These are phyloP conservation scores for Eugnorisma glareosa DNA, from an alignment of 2,888 invertebrate species.

Conservation along the genomic window DNA sequence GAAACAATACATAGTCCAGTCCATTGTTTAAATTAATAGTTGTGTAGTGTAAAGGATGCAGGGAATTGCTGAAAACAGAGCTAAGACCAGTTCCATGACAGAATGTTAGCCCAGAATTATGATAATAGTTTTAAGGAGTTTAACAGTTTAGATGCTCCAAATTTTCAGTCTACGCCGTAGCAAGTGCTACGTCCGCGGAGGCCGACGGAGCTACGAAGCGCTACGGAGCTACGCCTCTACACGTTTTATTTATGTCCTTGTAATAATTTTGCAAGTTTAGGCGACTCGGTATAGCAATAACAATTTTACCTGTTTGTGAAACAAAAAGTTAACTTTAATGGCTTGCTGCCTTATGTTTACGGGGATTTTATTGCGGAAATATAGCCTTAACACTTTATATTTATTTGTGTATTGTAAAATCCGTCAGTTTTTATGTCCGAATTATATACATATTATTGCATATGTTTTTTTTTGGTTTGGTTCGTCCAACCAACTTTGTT, in stretches of 20 bases:
- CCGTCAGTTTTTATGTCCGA: background rate
- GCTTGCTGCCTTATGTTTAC: conserved; percentile 57
- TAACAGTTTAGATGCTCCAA: conserved; percentile 82
- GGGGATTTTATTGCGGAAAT: conserved; percentile 52
- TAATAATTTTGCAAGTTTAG: conserved; percentile 83
- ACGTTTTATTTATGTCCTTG: conserved; percentile 82
- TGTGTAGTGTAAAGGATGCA: conserved; percentile 75
- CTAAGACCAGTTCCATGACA: conserved; percentile 81
- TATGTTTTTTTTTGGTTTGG: background rate
- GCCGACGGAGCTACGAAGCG: conserved; percentile 62
- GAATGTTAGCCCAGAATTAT: conserved; percentile 87
- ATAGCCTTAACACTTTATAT: conserved; percentile 26
- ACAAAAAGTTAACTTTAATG: conserved; percentile 60
- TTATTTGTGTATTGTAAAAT: background rate
- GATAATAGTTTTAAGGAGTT: conserved; percentile 87
- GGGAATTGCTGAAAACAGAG: conserved; percentile 77
- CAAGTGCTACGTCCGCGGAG: conserved; percentile 74
- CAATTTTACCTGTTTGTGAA: conserved; percentile 59
- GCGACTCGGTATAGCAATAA: conserved; percentile 64
- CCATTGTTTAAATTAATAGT: conserved; percentile 73
- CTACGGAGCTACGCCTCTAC: conserved; percentile 80
- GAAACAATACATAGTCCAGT: conserved; percentile 44
- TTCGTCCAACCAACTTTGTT: background rate
- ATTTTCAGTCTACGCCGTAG: conserved; percentile 81
- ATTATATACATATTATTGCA: background rate